A percentile compares a stretch with the other conserved stretches of the same genome.
Conservation (phyloP, 1,140 invertebrate genomes). For the Bombyx mandarina region DNA sequence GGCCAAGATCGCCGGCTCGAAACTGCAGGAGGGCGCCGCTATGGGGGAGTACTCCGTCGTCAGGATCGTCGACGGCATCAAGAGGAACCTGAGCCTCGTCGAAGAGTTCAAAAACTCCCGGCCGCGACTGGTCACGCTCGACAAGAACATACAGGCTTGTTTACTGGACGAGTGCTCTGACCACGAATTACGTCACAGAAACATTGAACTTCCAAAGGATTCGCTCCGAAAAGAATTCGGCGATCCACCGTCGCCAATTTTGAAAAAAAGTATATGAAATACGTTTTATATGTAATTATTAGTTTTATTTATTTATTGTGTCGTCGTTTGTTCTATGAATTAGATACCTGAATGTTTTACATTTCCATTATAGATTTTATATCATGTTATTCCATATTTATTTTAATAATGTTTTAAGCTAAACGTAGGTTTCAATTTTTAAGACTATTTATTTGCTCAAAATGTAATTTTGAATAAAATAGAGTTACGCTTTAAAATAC, state of each 20-base stretch:
- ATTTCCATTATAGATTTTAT: slow-evolving; percentile 69
- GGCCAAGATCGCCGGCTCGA: slow-evolving; percentile 54
- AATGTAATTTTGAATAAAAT: slow-evolving; percentile 41
- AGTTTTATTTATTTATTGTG: slow-evolving; percentile 22
- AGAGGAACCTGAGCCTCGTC: slow-evolving; percentile 56
- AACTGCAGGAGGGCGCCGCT: slow-evolving; percentile 61
- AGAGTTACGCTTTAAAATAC: slow-evolving; percentile 17
- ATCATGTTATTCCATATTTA: slow-evolving; percentile 66
- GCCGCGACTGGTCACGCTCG: slow-evolving; percentile 43
- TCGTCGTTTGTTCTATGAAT: slow-evolving; percentile 29
- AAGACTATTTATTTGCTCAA: slow-evolving; percentile 65
- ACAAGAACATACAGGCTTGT: slow-evolving; percentile 63
- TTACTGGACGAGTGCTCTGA: slow-evolving; percentile 45
- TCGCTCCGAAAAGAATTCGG: slow-evolving; percentile 39
- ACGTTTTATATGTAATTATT: slow-evolving; percentile 6
- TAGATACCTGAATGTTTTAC: slow-evolving; percentile 60
- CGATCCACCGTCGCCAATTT: slow-evolving; percentile 40
- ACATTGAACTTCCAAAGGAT: slow-evolving; percentile 33
- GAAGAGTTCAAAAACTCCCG: slow-evolving; percentile 55
- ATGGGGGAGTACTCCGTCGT: slow-evolving; percentile 66
- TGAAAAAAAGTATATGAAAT: slow-evolving; percentile 54
- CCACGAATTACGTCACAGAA: slow-evolving; percentile 30
- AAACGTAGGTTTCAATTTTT: slow-evolving; percentile 53
- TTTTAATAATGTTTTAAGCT: slow-evolving; percentile 41
- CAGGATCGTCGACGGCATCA: slow-evolving; percentile 61